phyloP scores from a whole-genome alignment of 2,113 vertebrate species.

The Nematolebias whitei region DNA sequence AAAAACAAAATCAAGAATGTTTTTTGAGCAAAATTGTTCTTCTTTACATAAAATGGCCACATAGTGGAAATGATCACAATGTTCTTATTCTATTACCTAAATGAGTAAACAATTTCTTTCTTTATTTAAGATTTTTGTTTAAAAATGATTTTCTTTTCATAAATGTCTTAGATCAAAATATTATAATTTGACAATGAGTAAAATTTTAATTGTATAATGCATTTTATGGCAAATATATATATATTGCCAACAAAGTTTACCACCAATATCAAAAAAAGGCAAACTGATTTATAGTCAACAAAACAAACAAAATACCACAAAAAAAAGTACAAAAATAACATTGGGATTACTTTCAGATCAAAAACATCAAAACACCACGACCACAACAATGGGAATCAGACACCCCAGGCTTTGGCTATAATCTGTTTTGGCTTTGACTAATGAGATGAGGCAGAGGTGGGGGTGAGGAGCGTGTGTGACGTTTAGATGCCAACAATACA shows the following conservation, averaged over 20 bases:
- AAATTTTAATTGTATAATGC: too few relatives aligned
- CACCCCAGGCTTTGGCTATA: conserved; percentile 22
- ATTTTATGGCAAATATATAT: too few relatives aligned
- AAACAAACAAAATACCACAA: neutral
- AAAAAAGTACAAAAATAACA: conserved; percentile 32
- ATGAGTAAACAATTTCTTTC: neutral
- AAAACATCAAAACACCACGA: conserved; percentile 46
- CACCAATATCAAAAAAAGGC: neutral
- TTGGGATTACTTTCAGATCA: conserved; percentile 29
- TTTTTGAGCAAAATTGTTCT: neutral
- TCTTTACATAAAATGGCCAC: neutral
- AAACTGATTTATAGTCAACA: neutral
- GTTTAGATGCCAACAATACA: conserved; percentile 28
- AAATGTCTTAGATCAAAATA: too few relatives aligned
- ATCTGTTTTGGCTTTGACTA: conserved; percentile 57
- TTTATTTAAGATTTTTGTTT: too few relatives aligned
- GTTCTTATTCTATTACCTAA: neutral
- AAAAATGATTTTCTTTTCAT: too few relatives aligned
- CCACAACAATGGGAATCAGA: conserved; percentile 40
- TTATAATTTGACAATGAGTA: too few relatives aligned
- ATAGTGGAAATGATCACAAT: neutral
- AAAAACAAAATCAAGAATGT: neutral
- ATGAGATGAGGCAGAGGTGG: conserved; percentile 33
- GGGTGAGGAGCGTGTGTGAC: conserved; percentile 11
- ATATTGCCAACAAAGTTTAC: neutral